Evolutionary conservation across 2,797 vertebrate genomes (phyloP), one percentile per base, ranked within the genome.

Genomic region (Bucorvus abyssinicus): DNA sequence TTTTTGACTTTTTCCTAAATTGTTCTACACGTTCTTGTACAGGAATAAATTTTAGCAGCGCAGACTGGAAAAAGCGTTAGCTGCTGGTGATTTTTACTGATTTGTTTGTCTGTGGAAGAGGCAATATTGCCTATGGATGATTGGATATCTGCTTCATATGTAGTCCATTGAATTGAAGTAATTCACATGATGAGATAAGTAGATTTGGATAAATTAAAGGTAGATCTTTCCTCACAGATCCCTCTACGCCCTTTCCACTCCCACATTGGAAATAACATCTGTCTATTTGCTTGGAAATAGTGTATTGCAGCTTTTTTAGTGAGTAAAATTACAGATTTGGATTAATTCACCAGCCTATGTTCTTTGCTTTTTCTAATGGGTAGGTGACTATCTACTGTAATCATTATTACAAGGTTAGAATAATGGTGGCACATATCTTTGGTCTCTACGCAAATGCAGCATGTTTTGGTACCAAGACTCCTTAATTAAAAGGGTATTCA

Each of bases 401-500:
- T 89, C 56, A 59, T 86, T 21, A 56, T 87, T 49, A 73, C 61
- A 60, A 75, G 53, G 52, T 89, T 90, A 75, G 60, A 87, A 59
- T 65, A 92, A 86, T 27, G 30, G 67, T 73, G 52, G 69, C 82
- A 90, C 74, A 32, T 47, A 71, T 53, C 84, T 95, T 94, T 93
- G 71, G 57, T 94, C 24, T 88, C 64, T 86, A 73, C 34, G 14
- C 59, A 91, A 91, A 87, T 89, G 55, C n/a, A 79, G 23, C 57
- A 68, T 59, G 79, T 85, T 94, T 82, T 91, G 38, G 59, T 85
- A 93, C 77, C 57, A 92, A 83, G 76, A 36, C 53, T 95, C 64
- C 85, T 82, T 96, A 91, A 95, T 97, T 94, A 97, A 69, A 89
- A 94, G 68, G 52, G 65, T 92, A 92, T 88, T 96, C 60, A 93